phyloP scores from a whole-genome alignment of 2,113 vertebrate genomes.

The Engystomops pustulosus region DNA sequence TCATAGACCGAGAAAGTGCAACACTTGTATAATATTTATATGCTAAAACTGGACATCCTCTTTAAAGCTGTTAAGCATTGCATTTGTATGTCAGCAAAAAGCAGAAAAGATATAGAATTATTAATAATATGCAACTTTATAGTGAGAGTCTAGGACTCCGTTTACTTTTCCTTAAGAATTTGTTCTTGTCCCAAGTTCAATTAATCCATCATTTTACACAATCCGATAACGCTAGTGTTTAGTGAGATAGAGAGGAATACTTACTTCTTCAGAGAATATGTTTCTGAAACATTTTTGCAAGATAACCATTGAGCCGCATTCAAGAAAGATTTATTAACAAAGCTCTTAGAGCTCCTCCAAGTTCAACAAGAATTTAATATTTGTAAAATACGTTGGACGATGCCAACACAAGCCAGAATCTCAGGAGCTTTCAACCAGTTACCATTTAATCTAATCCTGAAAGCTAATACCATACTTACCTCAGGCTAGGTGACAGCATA shows the following conservation, averaged over 20 bases:
- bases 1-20: no score
- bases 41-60: no score
- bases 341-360: slow-evolving; percentile 7
- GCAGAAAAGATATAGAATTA: no score
- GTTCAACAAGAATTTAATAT: slow-evolving; percentile 35
- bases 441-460: slow-evolving; percentile 46
- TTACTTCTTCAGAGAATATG: background rate
- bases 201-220: background rate
- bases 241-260: background rate
- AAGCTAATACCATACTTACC: slow-evolving; percentile 45
- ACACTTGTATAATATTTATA: no score
- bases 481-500: slow-evolving; percentile 45
- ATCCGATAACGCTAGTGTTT: background rate
- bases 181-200: background rate
- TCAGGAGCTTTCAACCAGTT: slow-evolving; percentile 39
- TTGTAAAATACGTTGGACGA: slow-evolving; percentile 35
- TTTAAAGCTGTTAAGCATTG: no score
- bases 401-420: slow-evolving; percentile 43
- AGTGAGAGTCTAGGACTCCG: no score
- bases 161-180: no score
- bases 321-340: slow-evolving; percentile 35
- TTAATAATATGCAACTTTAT: no score
- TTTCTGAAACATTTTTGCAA: slow-evolving; percentile 27
- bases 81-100: no score
- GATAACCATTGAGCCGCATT: slow-evolving; percentile 18